Evolutionary conservation across 2,797 vertebrate species (phyloP), one percentile per base, ranked within the genome.

Genomic region (Mormyrus proboscirostris): DNA sequence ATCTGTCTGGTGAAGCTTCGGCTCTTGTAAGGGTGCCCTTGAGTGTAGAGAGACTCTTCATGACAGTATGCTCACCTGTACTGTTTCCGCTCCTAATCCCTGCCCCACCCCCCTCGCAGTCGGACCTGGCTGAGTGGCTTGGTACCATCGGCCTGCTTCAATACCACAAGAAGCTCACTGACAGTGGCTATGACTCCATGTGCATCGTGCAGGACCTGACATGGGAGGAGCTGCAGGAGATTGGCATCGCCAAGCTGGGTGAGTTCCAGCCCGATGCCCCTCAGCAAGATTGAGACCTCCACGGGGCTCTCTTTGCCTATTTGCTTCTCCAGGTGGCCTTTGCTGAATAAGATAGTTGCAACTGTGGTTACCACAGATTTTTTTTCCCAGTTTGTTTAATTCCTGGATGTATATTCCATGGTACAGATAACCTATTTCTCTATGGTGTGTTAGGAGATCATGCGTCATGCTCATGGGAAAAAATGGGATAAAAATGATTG

Each of bases 161-260:
- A 93, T 97, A 98, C 93, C 97, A 98, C 92, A 98, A 95, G 51
- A 94, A 97, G 86, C 96, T 99, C 49, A 96, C 97, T 0, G 98
- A 98, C 91, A 99, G 99, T 0, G 98, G 98, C 89, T 99, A 99
- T 0, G 98, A 99, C 93, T 97, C 97, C 92, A 97, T 99, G 93
- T 96, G 90, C 94, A 98, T 98, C 9, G 97, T 99, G 89, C 96
- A 95, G 0, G 98, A 99, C 91, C 96, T 99, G 92, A 99, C 97
- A 0, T 99, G 98, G 98, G 98, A 99, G 91, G 98, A 98, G 82
- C 95, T 99, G 92, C 98, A 99, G 92, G 98, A 99, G 95, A 98
- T 99, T 0, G 98, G 98, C 47, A 97, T 99, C 94, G 97, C 95
- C 91, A 97, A 98, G 91, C 96, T 99, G 33, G 98, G 98, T 99